Evolutionary conservation across 2,113 vertebrate genomes (phyloP).

Genomic region (Ictalurus punctatus): DNA sequence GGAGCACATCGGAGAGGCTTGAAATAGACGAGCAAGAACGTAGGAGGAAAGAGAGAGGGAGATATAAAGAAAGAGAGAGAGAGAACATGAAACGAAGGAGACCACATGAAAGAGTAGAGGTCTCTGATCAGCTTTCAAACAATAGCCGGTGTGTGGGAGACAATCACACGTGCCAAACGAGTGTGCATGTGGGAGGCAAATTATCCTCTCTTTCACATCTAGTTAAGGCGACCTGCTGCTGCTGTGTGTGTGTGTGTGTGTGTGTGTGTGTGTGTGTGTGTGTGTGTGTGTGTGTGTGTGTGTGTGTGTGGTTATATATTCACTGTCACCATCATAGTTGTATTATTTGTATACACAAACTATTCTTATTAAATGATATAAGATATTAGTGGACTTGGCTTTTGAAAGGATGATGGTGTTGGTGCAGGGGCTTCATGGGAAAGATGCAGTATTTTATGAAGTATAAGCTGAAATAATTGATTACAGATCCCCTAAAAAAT

Average conservation of each 20-base stretch:
- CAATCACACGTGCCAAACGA: background rate
- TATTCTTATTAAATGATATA: background rate
- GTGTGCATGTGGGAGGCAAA: slow-evolving; percentile 21
- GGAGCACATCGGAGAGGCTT: slow-evolving; percentile 28
- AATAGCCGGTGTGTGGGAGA: slow-evolving; percentile 22
- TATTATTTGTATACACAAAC: background rate
- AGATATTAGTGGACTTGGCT: too few species aligned
- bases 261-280: slow-evolving; percentile 8
- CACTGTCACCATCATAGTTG: background rate
- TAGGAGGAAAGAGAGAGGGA: background rate
- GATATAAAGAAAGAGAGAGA: background rate
- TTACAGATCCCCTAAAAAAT: background rate
- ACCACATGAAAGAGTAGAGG: background rate
- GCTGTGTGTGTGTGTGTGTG: background rate
- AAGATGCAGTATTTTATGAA: too few species aligned
- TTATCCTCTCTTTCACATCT: slow-evolving; percentile 24
- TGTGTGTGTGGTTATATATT: background rate
- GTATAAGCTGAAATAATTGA: background rate
- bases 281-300: background rate
- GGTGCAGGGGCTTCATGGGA: background rate
- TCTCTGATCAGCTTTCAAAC: slow-evolving; percentile 30
- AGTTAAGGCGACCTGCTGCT: slow-evolving; percentile 1
- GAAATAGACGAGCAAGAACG: slow-evolving; percentile 22
- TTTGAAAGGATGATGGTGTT: background rate
- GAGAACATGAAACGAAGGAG: background rate